These are phyloP conservation scores for Hipposideros larvatus DNA, from an alignment of 2,797 vertebrate genomes.

Conservation along the genomic window DNA sequence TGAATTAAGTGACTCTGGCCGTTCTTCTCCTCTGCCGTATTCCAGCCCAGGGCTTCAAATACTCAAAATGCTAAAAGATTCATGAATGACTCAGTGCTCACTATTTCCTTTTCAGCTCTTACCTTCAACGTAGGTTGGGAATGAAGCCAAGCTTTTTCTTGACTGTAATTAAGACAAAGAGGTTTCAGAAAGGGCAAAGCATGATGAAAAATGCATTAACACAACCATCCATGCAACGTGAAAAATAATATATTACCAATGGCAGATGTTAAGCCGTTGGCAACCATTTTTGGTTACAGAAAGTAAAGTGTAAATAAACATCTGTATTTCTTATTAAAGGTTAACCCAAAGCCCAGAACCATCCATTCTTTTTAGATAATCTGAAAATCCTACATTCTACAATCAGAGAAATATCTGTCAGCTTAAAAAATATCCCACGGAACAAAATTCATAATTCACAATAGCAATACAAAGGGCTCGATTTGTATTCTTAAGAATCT, in stretches of 20 bases:
- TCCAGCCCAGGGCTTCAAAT: background rate
- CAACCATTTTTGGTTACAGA: constrained; percentile 1
- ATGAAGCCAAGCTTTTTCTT: constrained; percentile 96
- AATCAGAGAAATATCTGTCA: constrained; percentile 49
- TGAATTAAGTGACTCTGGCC: background rate
- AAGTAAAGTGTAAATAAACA: constrained; percentile 58
- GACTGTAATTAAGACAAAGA: constrained; percentile 92
- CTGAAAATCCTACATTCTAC: constrained; percentile 26
- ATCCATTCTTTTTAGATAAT: constrained; percentile 62
- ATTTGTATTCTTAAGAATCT: constrained; percentile 36
- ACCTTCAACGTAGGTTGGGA: constrained; percentile 99
- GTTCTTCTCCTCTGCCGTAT: background rate
- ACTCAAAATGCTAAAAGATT: constrained; percentile 43
- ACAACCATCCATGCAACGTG: constrained; percentile 66
- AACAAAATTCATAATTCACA: constrained; percentile 31
- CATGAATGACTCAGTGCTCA: constrained; percentile 53
- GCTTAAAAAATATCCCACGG: background rate
- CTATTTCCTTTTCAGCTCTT: constrained; percentile 85
- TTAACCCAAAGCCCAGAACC: constrained; percentile 54
- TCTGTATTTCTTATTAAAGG: constrained; percentile 54
- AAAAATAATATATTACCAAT: constrained; percentile 36
- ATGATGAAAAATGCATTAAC: constrained; percentile 81
- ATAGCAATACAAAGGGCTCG: constrained; percentile 33
- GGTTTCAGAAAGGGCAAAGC: constrained; percentile 85
- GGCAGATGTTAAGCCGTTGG: constrained; percentile 70